Evolutionary conservation across 2,113 vertebrate species (phyloP), one percentile per base, ranked within the genome.

Genomic region (Tor tambroides): DNA sequence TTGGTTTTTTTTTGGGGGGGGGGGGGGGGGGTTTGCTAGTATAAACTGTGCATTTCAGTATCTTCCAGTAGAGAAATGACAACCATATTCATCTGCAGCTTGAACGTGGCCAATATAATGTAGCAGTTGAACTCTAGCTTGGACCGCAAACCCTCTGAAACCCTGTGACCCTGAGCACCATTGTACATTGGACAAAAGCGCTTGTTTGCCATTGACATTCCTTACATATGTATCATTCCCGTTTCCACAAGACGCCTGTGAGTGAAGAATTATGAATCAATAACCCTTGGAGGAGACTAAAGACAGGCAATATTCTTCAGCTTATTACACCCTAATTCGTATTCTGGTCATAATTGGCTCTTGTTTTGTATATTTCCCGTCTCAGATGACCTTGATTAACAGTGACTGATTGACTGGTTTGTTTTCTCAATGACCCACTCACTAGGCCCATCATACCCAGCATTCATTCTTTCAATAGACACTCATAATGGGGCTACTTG

Each of bases 351-450:
- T 84, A 83, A 59, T 54, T 85, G 86, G 35, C 61, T 74, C 51
- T 41, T 41, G 74, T 5, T 72, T 85, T 72, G 43, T 65, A 17
- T 75, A 79, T 89, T 75, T 61, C 35, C 82, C 72, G 67, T 35
- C 63, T 51, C 81, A 76, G 72, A 83, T 88, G 35, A 86, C 43
- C 76, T 83, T 5, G 6, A 63, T 82, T 89, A 74, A 32, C 23
- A 63, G 59, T 43, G 56, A 80, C 71, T 84, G 80, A 84, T 78
- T 87, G 72, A 41, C 54, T 43, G 21, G 28, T 78, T 77, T 78
- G 26, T 71, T 54, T 54, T 69, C 41, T 85, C 49, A 38, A 80
- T 84, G 71, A 75, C 21, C 35, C n/a, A 26, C 72, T 83, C 54
- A 61, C 49, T 56, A 30, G 32, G 15, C 84, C 21, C 28, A 71